These are phyloP conservation scores for Fulica atra DNA, from an alignment of 2,113 vertebrate species.

Conservation along the genomic window DNA sequence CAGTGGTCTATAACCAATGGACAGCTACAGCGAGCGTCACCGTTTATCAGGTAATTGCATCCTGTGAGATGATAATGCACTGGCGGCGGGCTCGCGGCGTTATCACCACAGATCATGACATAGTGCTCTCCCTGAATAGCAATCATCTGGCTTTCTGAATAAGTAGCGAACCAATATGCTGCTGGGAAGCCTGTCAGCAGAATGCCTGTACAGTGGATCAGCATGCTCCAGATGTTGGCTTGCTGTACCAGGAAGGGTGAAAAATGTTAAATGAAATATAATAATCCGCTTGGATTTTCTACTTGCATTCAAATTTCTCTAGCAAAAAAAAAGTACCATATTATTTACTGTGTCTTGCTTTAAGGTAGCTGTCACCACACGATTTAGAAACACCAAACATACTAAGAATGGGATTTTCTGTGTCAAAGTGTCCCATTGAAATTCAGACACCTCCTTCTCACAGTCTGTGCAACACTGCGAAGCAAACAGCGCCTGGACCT, in stretches of 20 bases:
- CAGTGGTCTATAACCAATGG: background rate
- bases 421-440: constrained; percentile 60
- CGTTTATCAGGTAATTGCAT: constrained; percentile 21
- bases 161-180: background rate
- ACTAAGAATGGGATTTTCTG: constrained; percentile 58
- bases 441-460: constrained; percentile 69
- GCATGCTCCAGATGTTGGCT: background rate
- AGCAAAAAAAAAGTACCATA: background rate
- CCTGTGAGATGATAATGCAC: background rate
- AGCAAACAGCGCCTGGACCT: constrained; percentile 33
- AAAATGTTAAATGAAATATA: background rate
- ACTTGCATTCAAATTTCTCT: background rate
- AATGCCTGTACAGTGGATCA: background rate
- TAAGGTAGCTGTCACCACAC: background rate
- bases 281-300: background rate
- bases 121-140: background rate
- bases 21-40: background rate
- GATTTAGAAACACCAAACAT: constrained; percentile 18
- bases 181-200: background rate
- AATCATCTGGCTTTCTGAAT: background rate
- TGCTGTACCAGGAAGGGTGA: background rate
- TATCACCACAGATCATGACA: background rate
- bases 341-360: constrained; percentile 10
- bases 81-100: background rate
- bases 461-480: constrained; percentile 41